Percentiles rank a stretch among this genome's conserved stretches.
phyloP scores from a whole-genome alignment of 1,140 invertebrate species.

The Anadara kagoshimensis region DNA sequence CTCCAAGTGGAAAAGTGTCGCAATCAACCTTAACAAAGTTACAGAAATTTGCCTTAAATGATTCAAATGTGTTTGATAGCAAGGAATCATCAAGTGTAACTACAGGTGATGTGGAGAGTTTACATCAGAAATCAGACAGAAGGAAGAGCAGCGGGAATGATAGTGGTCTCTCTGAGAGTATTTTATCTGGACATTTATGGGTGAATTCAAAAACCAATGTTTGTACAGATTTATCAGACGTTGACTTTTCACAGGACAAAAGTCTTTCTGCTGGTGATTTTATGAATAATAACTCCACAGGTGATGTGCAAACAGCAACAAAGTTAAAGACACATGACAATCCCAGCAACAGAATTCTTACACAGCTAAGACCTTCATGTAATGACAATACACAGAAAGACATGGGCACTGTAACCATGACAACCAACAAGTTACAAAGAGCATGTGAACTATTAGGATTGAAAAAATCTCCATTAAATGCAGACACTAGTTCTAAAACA shows the following conservation, averaged over 20 bases:
- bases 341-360: background rate
- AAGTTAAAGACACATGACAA: background rate
- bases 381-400: background rate
- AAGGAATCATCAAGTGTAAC: no score
- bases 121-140: no score
- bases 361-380: background rate
- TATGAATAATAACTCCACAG: background rate
- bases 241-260: background rate
- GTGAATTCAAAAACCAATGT: background rate
- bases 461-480: slow-evolving; percentile 1
- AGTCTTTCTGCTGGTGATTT: background rate
- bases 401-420: slow-evolving; percentile 4
- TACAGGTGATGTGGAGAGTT: no score
- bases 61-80: background rate
- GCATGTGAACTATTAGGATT: slow-evolving; percentile 11
- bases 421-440: background rate
- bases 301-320: background rate
- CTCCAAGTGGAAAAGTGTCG: slow-evolving; percentile 10
- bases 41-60: slow-evolving; percentile 39
- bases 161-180: slow-evolving; percentile 32
- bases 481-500: slow-evolving; percentile 1
- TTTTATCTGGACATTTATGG: slow-evolving; percentile 38
- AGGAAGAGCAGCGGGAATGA: slow-evolving; percentile 1
- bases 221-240: background rate
- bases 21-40: slow-evolving; percentile 40